These are phyloP conservation scores for Halcyon chelicuti DNA, from an alignment of 2,797 vertebrate species.

Conservation along the genomic window DNA sequence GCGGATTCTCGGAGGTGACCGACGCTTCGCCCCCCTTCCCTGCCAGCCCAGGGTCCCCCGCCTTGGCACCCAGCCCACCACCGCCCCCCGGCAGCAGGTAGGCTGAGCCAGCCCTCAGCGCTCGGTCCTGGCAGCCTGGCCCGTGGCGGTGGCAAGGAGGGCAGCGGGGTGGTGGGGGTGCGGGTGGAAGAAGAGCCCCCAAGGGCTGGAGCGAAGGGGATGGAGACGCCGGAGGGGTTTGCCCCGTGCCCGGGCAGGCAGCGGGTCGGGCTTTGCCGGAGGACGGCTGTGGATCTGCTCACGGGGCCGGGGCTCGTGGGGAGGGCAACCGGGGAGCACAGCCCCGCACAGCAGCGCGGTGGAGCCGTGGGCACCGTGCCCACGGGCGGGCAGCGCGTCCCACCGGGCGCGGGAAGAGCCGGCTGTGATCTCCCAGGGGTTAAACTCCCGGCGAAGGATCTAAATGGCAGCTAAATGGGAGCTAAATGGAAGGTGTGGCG, in stretches of 20 bases:
- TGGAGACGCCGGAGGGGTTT: neutral
- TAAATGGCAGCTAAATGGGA: neutral
- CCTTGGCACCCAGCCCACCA: neutral
- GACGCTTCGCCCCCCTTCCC: neutral
- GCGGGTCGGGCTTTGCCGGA: neutral
- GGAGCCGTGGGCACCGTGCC: accelerated
- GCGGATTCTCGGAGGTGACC: neutral
- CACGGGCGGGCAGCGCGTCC: accelerated
- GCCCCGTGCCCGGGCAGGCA: accelerated
- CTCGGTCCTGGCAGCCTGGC: neutral
- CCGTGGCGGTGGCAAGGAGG: accelerated
- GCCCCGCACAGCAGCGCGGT: accelerated
- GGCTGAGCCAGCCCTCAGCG: neutral
- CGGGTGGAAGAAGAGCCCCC: neutral
- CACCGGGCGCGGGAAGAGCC: accelerated
- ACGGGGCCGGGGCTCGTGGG: accelerated
- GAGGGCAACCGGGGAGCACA: accelerated
- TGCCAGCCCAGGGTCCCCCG: accelerated
- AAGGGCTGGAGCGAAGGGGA: neutral
- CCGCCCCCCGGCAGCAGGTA: neutral
- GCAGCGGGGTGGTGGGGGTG: neutral
- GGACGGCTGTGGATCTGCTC: accelerated
- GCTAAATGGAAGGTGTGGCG: constrained; percentile 27
- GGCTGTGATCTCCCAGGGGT: neutral
- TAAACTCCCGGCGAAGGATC: neutral